Percentiles rank a stretch among this genome's conserved stretches.
Conservation (phyloP, 2,888 invertebrate species). For the Nephrotoma appendiculata region DNA sequence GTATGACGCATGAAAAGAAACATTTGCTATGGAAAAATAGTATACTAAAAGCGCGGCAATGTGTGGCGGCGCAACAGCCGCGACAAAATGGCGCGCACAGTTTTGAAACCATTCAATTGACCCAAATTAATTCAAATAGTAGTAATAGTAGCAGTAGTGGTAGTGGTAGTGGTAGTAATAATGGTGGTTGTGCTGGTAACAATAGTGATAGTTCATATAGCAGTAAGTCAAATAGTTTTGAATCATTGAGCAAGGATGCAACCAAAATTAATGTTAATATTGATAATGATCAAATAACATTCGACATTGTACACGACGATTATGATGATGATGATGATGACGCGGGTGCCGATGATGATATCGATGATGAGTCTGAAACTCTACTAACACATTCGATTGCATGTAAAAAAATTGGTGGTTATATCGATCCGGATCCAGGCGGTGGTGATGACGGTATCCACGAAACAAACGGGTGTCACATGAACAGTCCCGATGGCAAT, state of each 20-base stretch:
- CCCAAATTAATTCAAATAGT: constrained; percentile 24
- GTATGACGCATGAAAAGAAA: not conserved
- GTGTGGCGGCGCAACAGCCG: not conserved
- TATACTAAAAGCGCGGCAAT: not conserved
- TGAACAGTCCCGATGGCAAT: constrained; percentile 13
- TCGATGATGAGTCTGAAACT: constrained; percentile 22
- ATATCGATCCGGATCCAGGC: constrained; percentile 10
- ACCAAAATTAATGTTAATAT: not conserved
- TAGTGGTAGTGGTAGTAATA: constrained; percentile 17
- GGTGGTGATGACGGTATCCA: not conserved
- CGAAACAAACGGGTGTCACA: not conserved
- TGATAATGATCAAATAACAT: not conserved
- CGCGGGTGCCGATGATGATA: constrained; percentile 12
- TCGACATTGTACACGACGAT: not conserved
- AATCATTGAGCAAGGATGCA: not conserved
- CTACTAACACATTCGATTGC: constrained; percentile 20
- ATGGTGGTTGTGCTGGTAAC: not conserved
- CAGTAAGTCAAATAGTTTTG: not conserved
- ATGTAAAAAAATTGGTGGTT: constrained; percentile 21
- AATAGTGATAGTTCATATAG: not conserved
- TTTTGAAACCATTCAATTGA: constrained; percentile 32
- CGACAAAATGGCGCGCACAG: not conserved
- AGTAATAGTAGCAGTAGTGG: constrained; percentile 5
- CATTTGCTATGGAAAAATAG: constrained; percentile 5
- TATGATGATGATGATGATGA: constrained; percentile 6